Evolutionary conservation across 2,113 vertebrate genomes (phyloP).

Genomic region (Sinocyclocheilus anophthalmus): DNA sequence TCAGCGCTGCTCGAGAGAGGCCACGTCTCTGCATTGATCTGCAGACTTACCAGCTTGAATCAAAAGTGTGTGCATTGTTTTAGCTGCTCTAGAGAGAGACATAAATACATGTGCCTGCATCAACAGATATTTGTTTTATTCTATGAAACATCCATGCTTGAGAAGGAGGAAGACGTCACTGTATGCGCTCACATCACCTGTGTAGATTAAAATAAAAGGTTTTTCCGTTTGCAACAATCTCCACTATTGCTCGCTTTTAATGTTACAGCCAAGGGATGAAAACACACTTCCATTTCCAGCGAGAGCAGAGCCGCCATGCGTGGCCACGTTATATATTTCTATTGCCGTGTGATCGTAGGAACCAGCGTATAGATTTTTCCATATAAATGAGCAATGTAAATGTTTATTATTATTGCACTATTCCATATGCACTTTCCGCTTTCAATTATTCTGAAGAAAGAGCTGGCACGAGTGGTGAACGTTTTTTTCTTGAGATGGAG

Average conservation of each 20-base stretch:
- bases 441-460: constrained; percentile 46
- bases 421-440: constrained; percentile 39
- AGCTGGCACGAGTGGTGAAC: background rate
- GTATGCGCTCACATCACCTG: constrained; percentile 15
- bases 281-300: no score
- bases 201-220: constrained; percentile 36
- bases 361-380: constrained; percentile 49
- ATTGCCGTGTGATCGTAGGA: constrained; percentile 27
- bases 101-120: background rate
- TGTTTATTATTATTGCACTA: constrained; percentile 52
- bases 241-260: no score
- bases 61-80: background rate
- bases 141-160: background rate
- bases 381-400: constrained; percentile 55
- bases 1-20: background rate
- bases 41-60: background rate
- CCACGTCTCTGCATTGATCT: constrained; percentile 1
- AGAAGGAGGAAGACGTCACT: background rate
- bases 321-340: constrained; percentile 38
- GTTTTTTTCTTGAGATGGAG: constrained; percentile 1
- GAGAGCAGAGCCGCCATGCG: constrained; percentile 18
- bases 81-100: background rate
- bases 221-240: background rate
- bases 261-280: no score
- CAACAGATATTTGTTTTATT: background rate